These are phyloP conservation scores for Panthera uncia DNA, from an alignment of 2,113 vertebrate genomes.

Conservation along the genomic window DNA sequence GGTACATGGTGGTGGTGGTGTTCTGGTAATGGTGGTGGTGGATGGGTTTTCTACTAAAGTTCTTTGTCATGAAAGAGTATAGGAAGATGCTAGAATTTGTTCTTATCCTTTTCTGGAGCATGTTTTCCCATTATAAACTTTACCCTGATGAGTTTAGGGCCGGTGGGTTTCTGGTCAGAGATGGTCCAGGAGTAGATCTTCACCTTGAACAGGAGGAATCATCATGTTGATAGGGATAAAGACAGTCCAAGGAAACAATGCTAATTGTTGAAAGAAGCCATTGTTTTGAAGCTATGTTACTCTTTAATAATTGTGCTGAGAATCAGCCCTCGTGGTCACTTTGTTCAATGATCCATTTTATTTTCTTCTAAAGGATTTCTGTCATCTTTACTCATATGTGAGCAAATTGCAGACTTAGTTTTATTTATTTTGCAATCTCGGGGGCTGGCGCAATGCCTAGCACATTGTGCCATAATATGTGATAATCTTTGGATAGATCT, in stretches of 20 bases:
- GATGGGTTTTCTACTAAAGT: neutral
- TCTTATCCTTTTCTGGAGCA: neutral
- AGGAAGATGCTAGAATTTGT: neutral
- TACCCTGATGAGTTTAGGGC: neutral
- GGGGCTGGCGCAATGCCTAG: neutral
- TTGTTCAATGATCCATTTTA: neutral
- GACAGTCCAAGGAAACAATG: neutral
- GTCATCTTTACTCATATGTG: neutral
- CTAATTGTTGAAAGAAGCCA: neutral
- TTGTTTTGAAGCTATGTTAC: neutral
- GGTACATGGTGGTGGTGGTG: neutral
- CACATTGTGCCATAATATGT: neutral
- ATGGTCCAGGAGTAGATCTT: neutral
- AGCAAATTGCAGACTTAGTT: neutral
- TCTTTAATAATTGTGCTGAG: neutral
- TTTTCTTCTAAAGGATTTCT: neutral
- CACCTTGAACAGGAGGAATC: neutral
- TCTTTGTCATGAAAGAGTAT: neutral
- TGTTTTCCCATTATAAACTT: neutral
- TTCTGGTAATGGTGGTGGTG: neutral
- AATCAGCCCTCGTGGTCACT: neutral
- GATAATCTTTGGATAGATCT: neutral
- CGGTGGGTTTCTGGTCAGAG: neutral
- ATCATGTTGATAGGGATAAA: neutral
- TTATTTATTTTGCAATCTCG: conserved; percentile 6